phyloP scores from a whole-genome alignment of 2,113 vertebrate genomes.

The Chrysemys picta region DNA sequence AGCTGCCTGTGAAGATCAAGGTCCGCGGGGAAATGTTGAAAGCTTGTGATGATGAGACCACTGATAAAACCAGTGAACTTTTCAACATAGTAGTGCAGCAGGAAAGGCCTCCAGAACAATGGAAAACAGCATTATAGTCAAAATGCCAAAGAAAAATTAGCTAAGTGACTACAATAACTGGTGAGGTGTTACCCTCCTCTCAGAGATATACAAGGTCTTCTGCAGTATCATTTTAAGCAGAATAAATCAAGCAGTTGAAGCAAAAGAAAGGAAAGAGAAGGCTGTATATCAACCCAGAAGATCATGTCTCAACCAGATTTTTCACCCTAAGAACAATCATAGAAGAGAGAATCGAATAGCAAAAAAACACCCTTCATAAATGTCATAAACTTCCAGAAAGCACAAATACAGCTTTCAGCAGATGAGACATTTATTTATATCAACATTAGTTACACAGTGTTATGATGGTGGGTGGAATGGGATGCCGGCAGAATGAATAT shows the following conservation, averaged over 20 bases:
- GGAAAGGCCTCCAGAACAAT: not conserved
- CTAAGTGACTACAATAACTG: not conserved
- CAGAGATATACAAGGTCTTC: accelerated
- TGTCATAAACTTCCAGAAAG: no score
- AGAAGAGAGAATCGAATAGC: no score
- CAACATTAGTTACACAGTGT: not conserved
- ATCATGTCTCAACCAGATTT: no score
- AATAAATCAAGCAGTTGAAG: not conserved
- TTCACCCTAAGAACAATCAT: no score
- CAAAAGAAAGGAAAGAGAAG: not conserved
- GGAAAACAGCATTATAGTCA: not conserved
- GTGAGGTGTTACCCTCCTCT: not conserved
- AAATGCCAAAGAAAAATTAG: not conserved
- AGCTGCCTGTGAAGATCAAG: not conserved
- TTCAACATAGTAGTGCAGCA: not conserved
- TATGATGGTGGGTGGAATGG: not conserved
- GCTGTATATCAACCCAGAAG: no score
- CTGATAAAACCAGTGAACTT: not conserved
- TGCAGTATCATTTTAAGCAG: not conserved
- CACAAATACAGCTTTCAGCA: not conserved
- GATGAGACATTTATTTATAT: not conserved
- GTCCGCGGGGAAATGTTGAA: not conserved
- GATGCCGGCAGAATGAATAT: not conserved
- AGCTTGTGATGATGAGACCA: not conserved
- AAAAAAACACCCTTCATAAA: no score